Conservation (phyloP, 2,113 vertebrate species). For the Protobothrops flavoviridis region DNA sequence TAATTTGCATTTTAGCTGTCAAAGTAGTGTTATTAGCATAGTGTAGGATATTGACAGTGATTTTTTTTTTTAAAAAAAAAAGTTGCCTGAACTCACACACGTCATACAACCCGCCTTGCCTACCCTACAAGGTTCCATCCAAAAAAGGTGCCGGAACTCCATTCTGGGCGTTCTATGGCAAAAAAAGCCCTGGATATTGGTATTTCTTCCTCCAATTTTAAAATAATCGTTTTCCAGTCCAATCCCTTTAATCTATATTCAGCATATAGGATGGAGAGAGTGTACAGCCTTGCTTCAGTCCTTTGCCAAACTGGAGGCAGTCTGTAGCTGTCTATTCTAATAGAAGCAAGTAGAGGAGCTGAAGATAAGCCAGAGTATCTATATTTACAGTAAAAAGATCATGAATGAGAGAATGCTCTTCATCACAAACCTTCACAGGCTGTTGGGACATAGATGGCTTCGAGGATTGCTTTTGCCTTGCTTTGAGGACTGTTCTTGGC, state of each 20-base stretch:
- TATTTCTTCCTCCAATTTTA: not conserved
- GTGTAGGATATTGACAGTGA: not conserved
- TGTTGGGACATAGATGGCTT: too few relatives aligned
- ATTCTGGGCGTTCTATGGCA: too few relatives aligned
- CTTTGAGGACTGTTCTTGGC: too few relatives aligned
- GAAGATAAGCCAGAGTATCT: not conserved
- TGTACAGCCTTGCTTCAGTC: not conserved
- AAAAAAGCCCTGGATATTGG: not conserved
- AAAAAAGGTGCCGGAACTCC: too few relatives aligned
- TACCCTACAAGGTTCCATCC: too few relatives aligned
- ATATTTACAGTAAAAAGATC: not conserved
- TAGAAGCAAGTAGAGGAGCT: not conserved
- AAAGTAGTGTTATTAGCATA: not conserved
- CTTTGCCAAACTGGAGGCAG: not conserved
- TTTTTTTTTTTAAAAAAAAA: too few relatives aligned
- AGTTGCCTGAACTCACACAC: too few relatives aligned
- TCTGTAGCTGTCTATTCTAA: not conserved
- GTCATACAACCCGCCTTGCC: too few relatives aligned
- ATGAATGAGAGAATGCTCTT: too few relatives aligned
- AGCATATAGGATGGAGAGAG: not conserved
- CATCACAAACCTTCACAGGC: too few relatives aligned
- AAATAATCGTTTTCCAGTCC: not conserved
- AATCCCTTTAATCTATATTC: not conserved
- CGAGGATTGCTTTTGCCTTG: too few relatives aligned
- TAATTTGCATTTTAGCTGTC: not conserved